Evolutionary conservation across 2,888 invertebrate genomes (phyloP).

Genomic region (Caenorhabditis sp.): DNA sequence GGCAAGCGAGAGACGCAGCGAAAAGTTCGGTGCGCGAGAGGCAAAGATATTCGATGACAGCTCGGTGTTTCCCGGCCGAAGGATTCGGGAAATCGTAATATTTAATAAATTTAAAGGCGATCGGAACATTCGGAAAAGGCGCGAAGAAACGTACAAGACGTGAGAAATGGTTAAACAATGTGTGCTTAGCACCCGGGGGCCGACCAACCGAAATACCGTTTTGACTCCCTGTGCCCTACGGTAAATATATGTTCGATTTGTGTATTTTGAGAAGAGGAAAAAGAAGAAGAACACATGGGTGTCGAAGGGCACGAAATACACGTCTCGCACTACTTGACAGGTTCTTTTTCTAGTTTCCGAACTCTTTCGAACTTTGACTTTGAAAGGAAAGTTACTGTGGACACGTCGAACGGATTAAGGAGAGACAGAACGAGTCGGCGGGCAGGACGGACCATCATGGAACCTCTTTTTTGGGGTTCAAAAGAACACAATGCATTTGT

Average conservation of each 20-base stretch:
- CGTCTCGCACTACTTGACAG: neutral
- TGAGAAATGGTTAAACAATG: constrained; percentile 49
- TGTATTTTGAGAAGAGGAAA: constrained; percentile 42
- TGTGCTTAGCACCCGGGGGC: neutral
- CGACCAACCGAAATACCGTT: constrained; percentile 31
- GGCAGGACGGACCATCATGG: no score
- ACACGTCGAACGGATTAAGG: neutral
- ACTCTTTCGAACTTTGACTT: neutral
- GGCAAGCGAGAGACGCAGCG: no score
- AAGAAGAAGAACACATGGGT: constrained; percentile 4
- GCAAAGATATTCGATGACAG: no score
- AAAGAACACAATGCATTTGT: no score
- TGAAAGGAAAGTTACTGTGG: neutral
- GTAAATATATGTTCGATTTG: neutral
- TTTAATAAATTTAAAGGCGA: no score
- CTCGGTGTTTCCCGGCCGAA: neutral
- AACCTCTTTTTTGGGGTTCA: no score
- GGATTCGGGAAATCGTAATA: constrained; percentile 14
- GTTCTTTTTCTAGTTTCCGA: neutral
- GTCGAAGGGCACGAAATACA: neutral
- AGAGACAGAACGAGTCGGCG: no score
- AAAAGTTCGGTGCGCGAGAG: no score
- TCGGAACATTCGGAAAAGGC: neutral
- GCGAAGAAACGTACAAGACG: constrained; percentile 24
- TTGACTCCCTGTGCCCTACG: neutral